Evolutionary conservation across 2,797 vertebrate species (phyloP), one percentile per base, ranked within the genome.

Genomic region (Eremophila alpestris): DNA sequence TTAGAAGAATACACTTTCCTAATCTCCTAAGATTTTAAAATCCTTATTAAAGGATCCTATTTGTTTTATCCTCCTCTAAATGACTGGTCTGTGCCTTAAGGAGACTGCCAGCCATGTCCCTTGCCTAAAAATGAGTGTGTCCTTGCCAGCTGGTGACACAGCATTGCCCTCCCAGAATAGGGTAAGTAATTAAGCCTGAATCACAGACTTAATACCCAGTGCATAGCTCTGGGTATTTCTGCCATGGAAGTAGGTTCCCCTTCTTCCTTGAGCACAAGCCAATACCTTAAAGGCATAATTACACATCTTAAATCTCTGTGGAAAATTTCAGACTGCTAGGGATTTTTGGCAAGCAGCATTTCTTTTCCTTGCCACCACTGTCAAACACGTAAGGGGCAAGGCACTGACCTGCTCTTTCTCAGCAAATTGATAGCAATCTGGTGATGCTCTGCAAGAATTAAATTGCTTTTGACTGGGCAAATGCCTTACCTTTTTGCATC

Each of bases 41-140:
- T 45, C 46, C 71, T 52, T 80, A 87, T 74, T 90, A 89, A 89
- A 93, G 56, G 69, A 76, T 81, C 27, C 38, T 83, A 6, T 83
- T 93, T 88, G 69, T 89, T 95, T 95, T 86, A 87, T 67, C 63
- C 32, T 27, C 68, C 56, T 84, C 59, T 77, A 92, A 49, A 76
- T 71, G 79, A 91, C 55, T 32, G 16, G 45, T 34, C 13, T 78
- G 30, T 89, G 56, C 70, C 80, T 94, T 69, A 70, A 93, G 84
- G 62, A 94, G 65, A 69, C 40, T 69, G 73, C 41, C 71, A 92
- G 9, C 69, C 54, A 17, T 16, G 36, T 79, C 73, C 41, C 55
- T 29, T 90, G 34, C 48, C 21, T 59, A 88, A 81, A 85, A 83
- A 41, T 36, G 10, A 52, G 19, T 16, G 43, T 4, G 19, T 40